Evolutionary conservation across 2,113 vertebrate genomes (phyloP).

Genomic region (Anhinga rufa): DNA sequence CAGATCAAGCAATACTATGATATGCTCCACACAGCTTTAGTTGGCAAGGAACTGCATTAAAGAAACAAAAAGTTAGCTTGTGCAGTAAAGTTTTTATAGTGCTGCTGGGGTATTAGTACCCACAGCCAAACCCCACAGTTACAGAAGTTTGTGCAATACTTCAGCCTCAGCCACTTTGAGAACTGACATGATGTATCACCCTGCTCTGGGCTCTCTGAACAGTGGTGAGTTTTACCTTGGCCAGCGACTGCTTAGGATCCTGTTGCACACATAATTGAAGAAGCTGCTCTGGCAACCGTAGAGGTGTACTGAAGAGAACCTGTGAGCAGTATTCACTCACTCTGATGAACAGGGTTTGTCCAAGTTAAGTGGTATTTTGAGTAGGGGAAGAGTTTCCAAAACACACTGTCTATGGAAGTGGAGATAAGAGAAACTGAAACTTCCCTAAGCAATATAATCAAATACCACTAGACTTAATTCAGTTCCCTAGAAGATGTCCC

Average conservation of each 20-base stretch:
- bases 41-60: background rate
- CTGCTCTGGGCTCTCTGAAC: background rate
- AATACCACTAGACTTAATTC: conserved; percentile 6
- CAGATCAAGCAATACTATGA: background rate
- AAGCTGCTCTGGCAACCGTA: background rate
- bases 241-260: background rate
- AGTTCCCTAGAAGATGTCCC: conserved; percentile 18
- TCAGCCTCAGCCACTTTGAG: background rate
- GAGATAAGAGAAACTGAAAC: background rate
- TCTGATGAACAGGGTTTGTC: background rate
- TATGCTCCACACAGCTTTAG: background rate
- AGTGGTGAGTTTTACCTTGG: background rate
- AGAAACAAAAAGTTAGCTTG: background rate
- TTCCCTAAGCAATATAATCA: background rate
- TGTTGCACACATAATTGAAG: background rate
- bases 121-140: background rate
- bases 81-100: background rate
- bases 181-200: accelerated
- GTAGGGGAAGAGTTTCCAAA: background rate
- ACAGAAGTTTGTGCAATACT: no score
- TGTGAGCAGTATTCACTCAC: background rate
- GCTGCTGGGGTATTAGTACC: background rate
- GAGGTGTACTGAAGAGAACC: background rate
- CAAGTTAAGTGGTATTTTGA: background rate
- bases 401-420: background rate